Evolutionary conservation across 2,888 invertebrate species (phyloP).

Genomic region (Fissipunctia ypsillon): DNA sequence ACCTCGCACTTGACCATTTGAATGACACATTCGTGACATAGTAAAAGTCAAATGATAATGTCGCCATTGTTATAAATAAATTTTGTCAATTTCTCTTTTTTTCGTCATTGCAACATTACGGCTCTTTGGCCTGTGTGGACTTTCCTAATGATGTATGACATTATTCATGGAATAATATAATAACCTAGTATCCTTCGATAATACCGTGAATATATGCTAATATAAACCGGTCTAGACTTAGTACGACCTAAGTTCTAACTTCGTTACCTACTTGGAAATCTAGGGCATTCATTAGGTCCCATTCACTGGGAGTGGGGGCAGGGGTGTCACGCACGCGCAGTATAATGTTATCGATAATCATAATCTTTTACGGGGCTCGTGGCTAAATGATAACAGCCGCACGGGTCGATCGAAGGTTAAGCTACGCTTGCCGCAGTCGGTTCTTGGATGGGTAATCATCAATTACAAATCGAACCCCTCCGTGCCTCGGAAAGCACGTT

Average conservation of each 20-base stretch:
- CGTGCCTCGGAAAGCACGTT: background rate
- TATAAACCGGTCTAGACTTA: constrained; percentile 26
- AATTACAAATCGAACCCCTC: background rate
- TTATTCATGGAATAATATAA: background rate
- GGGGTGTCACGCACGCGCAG: constrained; percentile 22
- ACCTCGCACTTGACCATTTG: constrained; percentile 6
- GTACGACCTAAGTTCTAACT: constrained; percentile 23
- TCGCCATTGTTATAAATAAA: constrained; percentile 39
- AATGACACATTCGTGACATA: constrained; percentile 25
- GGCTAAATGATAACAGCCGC: background rate
- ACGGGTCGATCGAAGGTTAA: background rate
- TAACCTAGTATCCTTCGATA: background rate
- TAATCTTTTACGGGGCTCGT: background rate
- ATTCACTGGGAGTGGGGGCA: constrained; percentile 41
- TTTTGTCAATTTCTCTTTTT: constrained; percentile 50
- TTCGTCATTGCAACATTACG: constrained; percentile 24
- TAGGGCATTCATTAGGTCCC: constrained; percentile 58
- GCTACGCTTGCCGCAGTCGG: background rate
- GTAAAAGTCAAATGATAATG: constrained; percentile 44
- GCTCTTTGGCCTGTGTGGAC: background rate
- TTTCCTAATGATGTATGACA: constrained; percentile 20
- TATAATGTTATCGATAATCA: background rate
- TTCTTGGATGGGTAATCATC: background rate
- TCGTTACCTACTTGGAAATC: constrained; percentile 43
- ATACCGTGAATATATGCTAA: constrained; percentile 28